Percentiles rank a stretch among this genome's conserved stretches.
Evolutionary conservation across 2,113 vertebrate genomes (phyloP).

Genomic region (Epinephelus fuscoguttatus): DNA sequence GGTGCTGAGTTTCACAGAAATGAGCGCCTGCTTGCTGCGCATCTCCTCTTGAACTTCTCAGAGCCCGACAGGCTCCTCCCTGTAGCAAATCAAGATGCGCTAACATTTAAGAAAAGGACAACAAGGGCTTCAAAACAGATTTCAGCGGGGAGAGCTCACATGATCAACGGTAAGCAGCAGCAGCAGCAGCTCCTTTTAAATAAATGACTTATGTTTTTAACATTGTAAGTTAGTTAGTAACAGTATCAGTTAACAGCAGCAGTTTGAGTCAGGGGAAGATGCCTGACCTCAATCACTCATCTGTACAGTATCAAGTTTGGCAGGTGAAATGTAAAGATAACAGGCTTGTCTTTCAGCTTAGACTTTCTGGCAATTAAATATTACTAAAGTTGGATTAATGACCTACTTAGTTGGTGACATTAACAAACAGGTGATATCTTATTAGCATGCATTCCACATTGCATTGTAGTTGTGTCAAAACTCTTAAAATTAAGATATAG

Average conservation of each 20-base stretch:
- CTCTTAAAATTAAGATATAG: not conserved
- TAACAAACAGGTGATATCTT: not conserved
- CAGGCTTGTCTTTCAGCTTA: not conserved
- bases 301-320: not conserved
- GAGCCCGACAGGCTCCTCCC: slow-evolving; percentile 73
- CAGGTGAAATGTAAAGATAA: not conserved
- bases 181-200: slow-evolving; percentile 8
- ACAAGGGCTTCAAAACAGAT: slow-evolving; percentile 47
- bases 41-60: slow-evolving; percentile 59
- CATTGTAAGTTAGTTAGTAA: not conserved
- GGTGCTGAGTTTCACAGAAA: slow-evolving; percentile 75
- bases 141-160: slow-evolving; percentile 44
- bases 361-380: not conserved
- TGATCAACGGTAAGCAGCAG: slow-evolving; percentile 77
- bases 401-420: no score
- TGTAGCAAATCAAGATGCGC: slow-evolving; percentile 51
- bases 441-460: not conserved
- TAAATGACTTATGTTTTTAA: not conserved
- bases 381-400: not conserved
- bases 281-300: not conserved
- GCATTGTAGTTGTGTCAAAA: not conserved
- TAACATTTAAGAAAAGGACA: slow-evolving; percentile 74
- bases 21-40: slow-evolving; percentile 28
- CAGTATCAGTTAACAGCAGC: not conserved
- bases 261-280: not conserved